Conservation (phyloP, 2,113 vertebrate species). For the Cettia cetti region DNA sequence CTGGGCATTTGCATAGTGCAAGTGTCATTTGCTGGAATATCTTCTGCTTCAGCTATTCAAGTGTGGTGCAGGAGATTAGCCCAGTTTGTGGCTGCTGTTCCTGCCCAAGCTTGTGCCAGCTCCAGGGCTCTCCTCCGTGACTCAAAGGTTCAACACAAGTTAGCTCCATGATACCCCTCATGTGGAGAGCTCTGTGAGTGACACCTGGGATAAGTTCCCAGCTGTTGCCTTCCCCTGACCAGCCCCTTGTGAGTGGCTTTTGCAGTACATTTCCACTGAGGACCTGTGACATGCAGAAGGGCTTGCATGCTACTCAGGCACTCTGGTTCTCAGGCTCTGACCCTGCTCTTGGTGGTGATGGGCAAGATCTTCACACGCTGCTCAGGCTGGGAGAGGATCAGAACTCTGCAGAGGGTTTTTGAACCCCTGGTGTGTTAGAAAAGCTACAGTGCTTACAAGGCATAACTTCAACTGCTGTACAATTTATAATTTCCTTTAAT, state of each 20-base stretch:
- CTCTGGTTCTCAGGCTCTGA: background rate
- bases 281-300: fast-evolving
- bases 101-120: background rate
- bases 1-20: background rate
- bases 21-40: background rate
- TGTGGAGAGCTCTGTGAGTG: background rate
- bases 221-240: background rate
- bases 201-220: fast-evolving
- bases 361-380: fast-evolving
- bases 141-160: fast-evolving
- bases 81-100: background rate
- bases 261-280: background rate
- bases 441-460: slow-evolving; percentile 19
- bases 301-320: fast-evolving
- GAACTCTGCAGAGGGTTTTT: background rate
- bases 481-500: slow-evolving; percentile 63
- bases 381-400: background rate
- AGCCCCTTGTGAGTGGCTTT: background rate
- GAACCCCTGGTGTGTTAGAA: background rate
- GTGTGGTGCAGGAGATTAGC: background rate
- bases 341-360: fast-evolving
- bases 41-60: background rate
- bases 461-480: slow-evolving; percentile 25
- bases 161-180: background rate
- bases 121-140: background rate